Conservation (phyloP, 2,888 invertebrate species). For the Malacosoma neustria region DNA sequence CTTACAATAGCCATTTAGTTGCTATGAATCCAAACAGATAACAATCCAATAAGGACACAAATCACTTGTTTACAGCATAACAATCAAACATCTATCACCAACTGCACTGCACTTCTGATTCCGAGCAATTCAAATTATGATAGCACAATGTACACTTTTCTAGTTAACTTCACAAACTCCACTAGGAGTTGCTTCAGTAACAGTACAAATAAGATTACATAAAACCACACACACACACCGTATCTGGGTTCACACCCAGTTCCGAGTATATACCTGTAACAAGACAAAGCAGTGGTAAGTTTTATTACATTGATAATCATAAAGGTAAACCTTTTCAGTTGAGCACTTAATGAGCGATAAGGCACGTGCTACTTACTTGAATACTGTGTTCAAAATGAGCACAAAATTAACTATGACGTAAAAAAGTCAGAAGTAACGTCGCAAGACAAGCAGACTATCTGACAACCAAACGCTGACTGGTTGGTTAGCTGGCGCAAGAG, state of each 20-base stretch:
- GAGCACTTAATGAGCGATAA: conserved; percentile 22
- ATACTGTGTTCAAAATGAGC: conserved; percentile 38
- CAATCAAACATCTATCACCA: conserved; percentile 27
- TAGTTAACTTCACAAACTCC: conserved; percentile 30
- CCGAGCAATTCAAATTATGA: conserved; percentile 34
- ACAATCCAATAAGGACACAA: conserved; percentile 60
- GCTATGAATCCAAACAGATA: conserved; percentile 44
- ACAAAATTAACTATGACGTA: conserved; percentile 65
- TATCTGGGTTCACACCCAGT: conserved; percentile 71
- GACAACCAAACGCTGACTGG: conserved; percentile 56
- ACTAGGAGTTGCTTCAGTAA: conserved; percentile 43
- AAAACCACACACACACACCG: conserved; percentile 67
- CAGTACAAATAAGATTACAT: conserved; percentile 61
- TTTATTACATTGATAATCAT: conserved; percentile 28
- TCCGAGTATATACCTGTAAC: conserved; percentile 70
- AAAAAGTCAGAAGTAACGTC: conserved; percentile 30
- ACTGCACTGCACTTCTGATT: conserved; percentile 45
- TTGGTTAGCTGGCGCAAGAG: conserved; percentile 60
- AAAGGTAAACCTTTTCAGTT: conserved; percentile 17
- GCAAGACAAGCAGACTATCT: conserved; percentile 27
- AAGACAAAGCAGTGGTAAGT: conserved; percentile 66
- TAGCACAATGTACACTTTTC: conserved; percentile 21
- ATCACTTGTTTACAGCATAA: conserved; percentile 52
- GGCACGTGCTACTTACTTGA: conserved; percentile 46
- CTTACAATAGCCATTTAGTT: conserved; percentile 58